A percentile compares a stretch with the other conserved stretches of the same genome.
These are phyloP conservation scores for Acanthornis magna DNA, from an alignment of 2,797 vertebrate species.

Conservation along the genomic window DNA sequence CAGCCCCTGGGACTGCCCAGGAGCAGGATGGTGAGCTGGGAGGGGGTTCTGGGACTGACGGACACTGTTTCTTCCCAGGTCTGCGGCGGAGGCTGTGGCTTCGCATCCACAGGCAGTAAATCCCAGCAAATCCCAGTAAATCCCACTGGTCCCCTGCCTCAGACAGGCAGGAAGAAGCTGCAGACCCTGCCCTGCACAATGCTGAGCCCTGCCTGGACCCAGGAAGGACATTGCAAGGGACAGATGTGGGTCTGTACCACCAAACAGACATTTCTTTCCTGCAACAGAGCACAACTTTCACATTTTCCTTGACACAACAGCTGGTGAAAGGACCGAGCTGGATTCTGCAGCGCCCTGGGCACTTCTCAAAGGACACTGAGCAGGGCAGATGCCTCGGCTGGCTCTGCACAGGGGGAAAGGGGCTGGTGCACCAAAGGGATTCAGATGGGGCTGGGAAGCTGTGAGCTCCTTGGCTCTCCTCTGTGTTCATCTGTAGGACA, in stretches of 20 bases:
- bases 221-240: neutral
- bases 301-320: neutral
- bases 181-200: rapidly evolving
- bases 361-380: neutral
- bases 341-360: neutral
- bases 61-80: neutral
- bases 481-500: neutral
- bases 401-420: neutral
- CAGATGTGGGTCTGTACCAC: rapidly evolving
- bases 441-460: neutral
- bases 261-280: neutral
- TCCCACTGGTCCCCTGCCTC: rapidly evolving
- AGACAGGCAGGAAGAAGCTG: neutral
- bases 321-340: neutral
- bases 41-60: neutral
- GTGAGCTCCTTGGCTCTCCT: neutral
- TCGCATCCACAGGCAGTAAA: slow-evolving; percentile 12
- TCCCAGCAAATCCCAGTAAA: neutral
- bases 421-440: neutral
- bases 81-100: slow-evolving; percentile 29
- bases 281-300: rapidly evolving
- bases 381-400: rapidly evolving
- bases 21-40: neutral
- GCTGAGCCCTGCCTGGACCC: neutral
- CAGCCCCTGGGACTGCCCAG: neutral